Conservation (phyloP, 2,797 vertebrate species). For the Pangasius sanitwongsei region DNA sequence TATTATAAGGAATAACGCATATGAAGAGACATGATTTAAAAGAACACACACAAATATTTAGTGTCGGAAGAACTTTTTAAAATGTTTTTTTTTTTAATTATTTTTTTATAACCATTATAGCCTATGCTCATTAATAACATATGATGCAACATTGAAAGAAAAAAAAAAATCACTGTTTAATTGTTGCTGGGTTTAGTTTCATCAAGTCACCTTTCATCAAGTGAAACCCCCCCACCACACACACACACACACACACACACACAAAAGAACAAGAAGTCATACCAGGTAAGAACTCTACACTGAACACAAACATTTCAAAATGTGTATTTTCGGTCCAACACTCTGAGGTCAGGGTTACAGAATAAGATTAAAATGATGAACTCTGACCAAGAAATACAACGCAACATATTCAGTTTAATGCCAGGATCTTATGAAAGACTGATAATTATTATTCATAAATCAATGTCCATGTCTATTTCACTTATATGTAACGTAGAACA, state of each 20-base stretch:
- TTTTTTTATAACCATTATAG: not conserved
- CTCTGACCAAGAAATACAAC: conserved; percentile 7
- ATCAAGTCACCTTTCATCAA: not conserved
- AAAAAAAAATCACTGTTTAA: not conserved
- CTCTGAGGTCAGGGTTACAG: conserved; percentile 40
- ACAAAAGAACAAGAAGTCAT: conserved; percentile 10
- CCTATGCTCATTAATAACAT: not conserved
- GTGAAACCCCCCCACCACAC: not conserved
- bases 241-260: conserved; percentile 13
- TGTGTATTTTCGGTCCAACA: conserved; percentile 38
- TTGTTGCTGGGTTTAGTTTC: not conserved
- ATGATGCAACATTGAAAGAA: not conserved
- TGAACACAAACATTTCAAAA: conserved; percentile 40
- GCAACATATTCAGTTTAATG: conserved; percentile 11
- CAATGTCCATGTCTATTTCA: not conserved
- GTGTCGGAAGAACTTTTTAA: not conserved
- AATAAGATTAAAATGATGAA: conserved; percentile 38
- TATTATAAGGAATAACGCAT: not conserved
- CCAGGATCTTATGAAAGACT: conserved; percentile 26
- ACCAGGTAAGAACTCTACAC: conserved; percentile 23
- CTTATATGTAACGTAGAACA: not conserved
- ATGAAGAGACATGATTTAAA: not conserved
- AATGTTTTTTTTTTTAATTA: not conserved
- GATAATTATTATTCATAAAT: conserved; percentile 25
- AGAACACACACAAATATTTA: not conserved